Evolutionary conservation across 1,140 invertebrate species (phyloP), one percentile per base, ranked within the genome.

Genomic region (Globodera ellingtonae): DNA sequence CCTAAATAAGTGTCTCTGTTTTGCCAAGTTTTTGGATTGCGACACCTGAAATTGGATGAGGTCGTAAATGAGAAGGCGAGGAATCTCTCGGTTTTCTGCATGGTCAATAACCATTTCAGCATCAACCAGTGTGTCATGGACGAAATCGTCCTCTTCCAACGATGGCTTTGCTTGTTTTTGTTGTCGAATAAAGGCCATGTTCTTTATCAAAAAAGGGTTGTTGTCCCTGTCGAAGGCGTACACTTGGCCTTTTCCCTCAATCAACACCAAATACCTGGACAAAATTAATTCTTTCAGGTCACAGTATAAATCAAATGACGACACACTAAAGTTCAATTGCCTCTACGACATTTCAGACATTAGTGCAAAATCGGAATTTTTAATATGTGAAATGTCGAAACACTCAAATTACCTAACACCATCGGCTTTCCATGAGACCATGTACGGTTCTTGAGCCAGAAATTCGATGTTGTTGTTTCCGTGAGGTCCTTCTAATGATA

Each of bases 351-450:
- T 35, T 35, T 35, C 35, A 35, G 2, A 35, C 35, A 35, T 35
- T 35, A 35, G 35, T 35, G 35, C 35, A 35, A 35, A 48, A 52
- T 13, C 8, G 24, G 50, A 9, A 1, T 8, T 72, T 72, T 72
- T 72, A 24, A 72, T 35, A 0, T 35, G 35, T 35, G 3, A 35
- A 35, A 35, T 35, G 35, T 35, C 35, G 35, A 35, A 35, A 21
- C 44, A 21, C 62, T 15, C 44, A 18, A 77, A 76, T 82, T 88
- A 94, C 92, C 96, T 93, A 18, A 94, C 95, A 46, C 98, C 98
- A 91, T 99, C 98, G 18, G 98, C 98, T 90, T 99, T 99, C 97
- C 97, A 99, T 0, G 96, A 98, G 5, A 99, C 97, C 88, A 93
- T 93, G 87, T 99, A 99, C 0, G 93, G 94, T 88, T 95, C 95